Evolutionary conservation across 2,797 vertebrate species (phyloP).

Genomic region (Hemitrygon akajei): DNA sequence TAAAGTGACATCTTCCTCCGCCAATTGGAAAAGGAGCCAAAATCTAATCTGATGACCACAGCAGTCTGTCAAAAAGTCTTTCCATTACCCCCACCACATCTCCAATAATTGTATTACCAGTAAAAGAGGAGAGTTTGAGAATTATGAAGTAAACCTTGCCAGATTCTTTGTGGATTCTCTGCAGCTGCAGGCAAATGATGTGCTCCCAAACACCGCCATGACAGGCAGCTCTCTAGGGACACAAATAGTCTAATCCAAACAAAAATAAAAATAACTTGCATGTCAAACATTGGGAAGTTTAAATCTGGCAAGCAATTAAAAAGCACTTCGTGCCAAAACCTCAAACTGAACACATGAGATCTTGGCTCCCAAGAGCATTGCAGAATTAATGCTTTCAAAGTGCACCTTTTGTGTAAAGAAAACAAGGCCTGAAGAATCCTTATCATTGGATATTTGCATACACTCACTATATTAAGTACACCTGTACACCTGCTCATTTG

Average conservation of each 20-base stretch:
- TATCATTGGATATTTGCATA: too few species aligned
- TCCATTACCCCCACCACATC: neutral
- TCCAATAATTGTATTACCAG: neutral
- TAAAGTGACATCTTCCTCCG: neutral
- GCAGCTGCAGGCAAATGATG: neutral
- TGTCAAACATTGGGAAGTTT: neutral
- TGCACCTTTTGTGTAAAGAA: neutral
- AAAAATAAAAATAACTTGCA: constrained; percentile 1
- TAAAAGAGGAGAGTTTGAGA: neutral
- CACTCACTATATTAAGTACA: too few species aligned
- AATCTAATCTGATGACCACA: neutral
- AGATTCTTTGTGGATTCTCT: neutral
- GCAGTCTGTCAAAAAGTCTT: neutral
- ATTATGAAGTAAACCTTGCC: neutral
- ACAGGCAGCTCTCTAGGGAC: neutral
- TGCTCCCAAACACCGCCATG: neutral
- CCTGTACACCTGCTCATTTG: too few species aligned
- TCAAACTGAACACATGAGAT: neutral
- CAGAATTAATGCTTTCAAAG: neutral
- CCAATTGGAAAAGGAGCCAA: neutral
- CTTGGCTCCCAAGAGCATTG: neutral
- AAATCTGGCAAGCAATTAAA: neutral
- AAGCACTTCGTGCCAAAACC: neutral
- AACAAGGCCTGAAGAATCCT: too few species aligned
- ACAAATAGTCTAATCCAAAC: neutral